These are phyloP conservation scores for Drosophila rhopaloa DNA, from an alignment of 1,140 invertebrate genomes.

Conservation along the genomic window DNA sequence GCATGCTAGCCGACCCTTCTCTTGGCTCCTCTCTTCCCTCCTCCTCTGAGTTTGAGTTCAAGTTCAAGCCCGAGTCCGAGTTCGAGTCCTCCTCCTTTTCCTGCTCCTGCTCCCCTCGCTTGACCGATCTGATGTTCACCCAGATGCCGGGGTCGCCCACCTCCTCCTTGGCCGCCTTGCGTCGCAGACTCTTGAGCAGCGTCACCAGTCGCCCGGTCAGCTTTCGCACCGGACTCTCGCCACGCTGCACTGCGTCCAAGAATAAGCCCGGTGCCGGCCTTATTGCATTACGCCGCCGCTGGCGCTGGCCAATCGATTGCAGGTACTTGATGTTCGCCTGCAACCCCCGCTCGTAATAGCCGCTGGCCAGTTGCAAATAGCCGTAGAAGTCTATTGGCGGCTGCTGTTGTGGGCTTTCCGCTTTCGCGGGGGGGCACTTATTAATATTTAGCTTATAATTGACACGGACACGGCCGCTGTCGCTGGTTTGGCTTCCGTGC, in stretches of 20 bases:
- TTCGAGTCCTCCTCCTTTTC: background rate
- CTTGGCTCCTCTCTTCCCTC: background rate
- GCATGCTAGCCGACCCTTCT: conserved; percentile 44
- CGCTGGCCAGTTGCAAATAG: conserved; percentile 73
- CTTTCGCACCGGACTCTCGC: conserved; percentile 4
- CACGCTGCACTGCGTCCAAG: conserved; percentile 21
- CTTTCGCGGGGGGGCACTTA: conserved; percentile 10
- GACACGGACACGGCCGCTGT: background rate
- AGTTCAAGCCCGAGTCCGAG: background rate
- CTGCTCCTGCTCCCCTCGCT: background rate
- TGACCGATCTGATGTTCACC: conserved; percentile 21
- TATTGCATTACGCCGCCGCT: conserved; percentile 37
- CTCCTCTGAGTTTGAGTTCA: background rate
- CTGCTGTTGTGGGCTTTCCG: conserved; percentile 57
- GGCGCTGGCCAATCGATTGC: conserved; percentile 72
- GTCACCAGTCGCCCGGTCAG: conserved; percentile 27
- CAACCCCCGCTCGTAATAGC: conserved; percentile 76
- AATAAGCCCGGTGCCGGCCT: conserved; percentile 10
- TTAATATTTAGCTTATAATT: conserved; percentile 74
- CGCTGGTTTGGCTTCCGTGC: conserved; percentile 32
- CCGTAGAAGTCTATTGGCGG: conserved; percentile 53
- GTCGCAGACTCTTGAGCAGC: conserved; percentile 46
- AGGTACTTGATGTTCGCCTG: conserved; percentile 73
- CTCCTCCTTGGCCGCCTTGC: conserved; percentile 10
- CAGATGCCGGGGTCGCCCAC: conserved; percentile 1